Evolutionary conservation across 2,797 vertebrate species (phyloP).

Genomic region (Mallotus villosus): DNA sequence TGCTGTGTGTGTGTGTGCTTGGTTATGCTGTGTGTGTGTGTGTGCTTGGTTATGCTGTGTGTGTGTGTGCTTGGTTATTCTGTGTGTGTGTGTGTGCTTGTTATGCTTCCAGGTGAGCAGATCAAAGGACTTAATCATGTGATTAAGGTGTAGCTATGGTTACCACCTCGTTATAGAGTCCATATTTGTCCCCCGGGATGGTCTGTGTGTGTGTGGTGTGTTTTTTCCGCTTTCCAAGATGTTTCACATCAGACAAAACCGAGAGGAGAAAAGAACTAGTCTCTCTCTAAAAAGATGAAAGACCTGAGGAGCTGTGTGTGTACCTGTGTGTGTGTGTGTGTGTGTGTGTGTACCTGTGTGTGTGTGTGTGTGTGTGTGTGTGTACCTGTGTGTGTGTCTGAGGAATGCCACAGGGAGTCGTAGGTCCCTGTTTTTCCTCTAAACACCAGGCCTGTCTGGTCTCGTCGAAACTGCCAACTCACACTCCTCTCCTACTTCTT

Average conservation of each 20-base stretch:
- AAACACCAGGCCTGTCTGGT: constrained; percentile 63
- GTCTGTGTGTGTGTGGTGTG: constrained; percentile 29
- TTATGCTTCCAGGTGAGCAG: constrained; percentile 48
- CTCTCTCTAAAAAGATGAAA: constrained; percentile 6
- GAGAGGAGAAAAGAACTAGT: constrained; percentile 7
- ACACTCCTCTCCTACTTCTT: constrained; percentile 28
- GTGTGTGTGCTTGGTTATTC: constrained; percentile 49
- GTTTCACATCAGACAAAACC: constrained; percentile 40
- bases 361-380: constrained; percentile 14
- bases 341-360: constrained; percentile 27
- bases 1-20: constrained; percentile 1
- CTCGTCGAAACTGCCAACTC: constrained; percentile 49
- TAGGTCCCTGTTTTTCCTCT: constrained; percentile 62
- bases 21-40: constrained; percentile 34
- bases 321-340: constrained; percentile 13
- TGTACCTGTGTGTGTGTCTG: constrained; percentile 11
- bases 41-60: constrained; percentile 40
- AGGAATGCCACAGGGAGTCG: constrained; percentile 57
- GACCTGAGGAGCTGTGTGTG: constrained; percentile 1
- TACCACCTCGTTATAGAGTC: constrained; percentile 47
- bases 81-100: constrained; percentile 42
- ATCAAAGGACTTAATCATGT: constrained; percentile 60
- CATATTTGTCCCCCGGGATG: constrained; percentile 40
- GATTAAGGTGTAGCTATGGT: constrained; percentile 53
- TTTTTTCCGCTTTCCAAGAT: constrained; percentile 36